Conservation (phyloP, 1,140 invertebrate species). For the Heterodera schachtii region DNA sequence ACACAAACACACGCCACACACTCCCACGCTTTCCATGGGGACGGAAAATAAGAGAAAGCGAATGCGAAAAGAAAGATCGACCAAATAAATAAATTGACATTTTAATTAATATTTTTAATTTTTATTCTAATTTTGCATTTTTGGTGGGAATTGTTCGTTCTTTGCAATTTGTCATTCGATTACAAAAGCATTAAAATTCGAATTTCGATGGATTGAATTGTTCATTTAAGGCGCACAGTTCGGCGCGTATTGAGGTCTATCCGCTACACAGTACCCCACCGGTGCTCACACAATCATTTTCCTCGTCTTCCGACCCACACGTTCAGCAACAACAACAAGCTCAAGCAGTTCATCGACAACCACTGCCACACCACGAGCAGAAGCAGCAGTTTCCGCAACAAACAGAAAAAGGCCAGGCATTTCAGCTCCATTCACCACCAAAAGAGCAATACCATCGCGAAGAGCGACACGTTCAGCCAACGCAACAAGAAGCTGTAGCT, state of each 20-base stretch:
- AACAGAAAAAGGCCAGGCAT: conserved; percentile 20
- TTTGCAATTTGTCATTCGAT: too few species aligned
- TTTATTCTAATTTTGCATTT: background rate
- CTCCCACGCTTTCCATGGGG: background rate
- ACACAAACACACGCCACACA: background rate
- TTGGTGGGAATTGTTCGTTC: background rate
- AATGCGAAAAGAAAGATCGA: background rate
- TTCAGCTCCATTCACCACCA: conserved; percentile 29
- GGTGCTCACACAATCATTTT: background rate
- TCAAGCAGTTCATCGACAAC: conserved; percentile 15
- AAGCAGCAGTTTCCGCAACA: conserved; percentile 26
- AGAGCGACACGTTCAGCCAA: conserved; percentile 5
- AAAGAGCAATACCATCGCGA: conserved; percentile 21
- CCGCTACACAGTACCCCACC: conserved; percentile 46
- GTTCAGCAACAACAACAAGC: conserved; percentile 21
- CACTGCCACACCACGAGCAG: conserved; percentile 35
- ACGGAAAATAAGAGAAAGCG: background rate
- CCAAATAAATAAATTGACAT: background rate
- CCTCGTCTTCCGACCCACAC: background rate
- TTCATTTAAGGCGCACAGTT: conserved; percentile 54
- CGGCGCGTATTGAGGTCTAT: conserved; percentile 61
- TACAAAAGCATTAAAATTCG: too few species aligned
- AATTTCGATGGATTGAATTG: background rate
- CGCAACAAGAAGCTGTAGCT: background rate
- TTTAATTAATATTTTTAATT: conserved; percentile 36